These are phyloP conservation scores for Pseudomyrmex gracilis DNA, from an alignment of 1,140 invertebrate genomes.

Conservation along the genomic window DNA sequence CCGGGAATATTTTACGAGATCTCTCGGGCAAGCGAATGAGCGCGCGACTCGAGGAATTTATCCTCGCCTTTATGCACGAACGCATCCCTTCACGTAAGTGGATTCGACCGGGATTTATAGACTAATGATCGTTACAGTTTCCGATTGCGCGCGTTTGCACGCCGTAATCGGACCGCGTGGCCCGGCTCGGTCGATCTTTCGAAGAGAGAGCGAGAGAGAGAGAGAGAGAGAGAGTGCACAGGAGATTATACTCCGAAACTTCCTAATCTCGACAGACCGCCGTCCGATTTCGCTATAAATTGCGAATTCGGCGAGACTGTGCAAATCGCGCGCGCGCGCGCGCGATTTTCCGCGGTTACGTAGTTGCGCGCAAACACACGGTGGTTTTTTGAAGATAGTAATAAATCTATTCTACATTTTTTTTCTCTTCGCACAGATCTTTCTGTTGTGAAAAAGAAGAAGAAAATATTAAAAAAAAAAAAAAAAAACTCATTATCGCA, in stretches of 20 bases:
- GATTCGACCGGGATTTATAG: conserved; percentile 58
- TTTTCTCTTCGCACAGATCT: too few relatives aligned
- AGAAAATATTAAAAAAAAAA: not conserved
- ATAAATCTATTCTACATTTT: too few relatives aligned
- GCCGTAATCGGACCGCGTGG: conserved; percentile 24
- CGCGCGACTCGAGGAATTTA: conserved; percentile 50
- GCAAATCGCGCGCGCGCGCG: conserved; percentile 14
- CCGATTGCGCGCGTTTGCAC: conserved; percentile 51
- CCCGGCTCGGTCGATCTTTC: conserved; percentile 28
- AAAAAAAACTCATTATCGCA: too few relatives aligned
- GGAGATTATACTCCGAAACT: conserved; percentile 39
- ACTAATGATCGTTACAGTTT: conserved; percentile 56
- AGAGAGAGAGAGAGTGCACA: not conserved
- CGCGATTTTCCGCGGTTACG: too few relatives aligned
- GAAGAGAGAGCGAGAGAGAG: not conserved
- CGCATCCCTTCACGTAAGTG: conserved; percentile 38
- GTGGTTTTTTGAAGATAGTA: not conserved
- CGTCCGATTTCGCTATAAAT: conserved; percentile 1
- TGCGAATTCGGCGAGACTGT: conserved; percentile 18
- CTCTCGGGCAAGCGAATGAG: conserved; percentile 26
- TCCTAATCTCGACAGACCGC: conserved; percentile 43
- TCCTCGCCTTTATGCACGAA: conserved; percentile 57
- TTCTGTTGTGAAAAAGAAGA: too few relatives aligned
- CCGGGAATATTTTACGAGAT: conserved; percentile 47
- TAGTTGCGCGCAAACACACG: too few relatives aligned